Base-by-base conservation (phyloP, 2,797 vertebrate genomes). In the Scyliorhinus canicula region DNA sequence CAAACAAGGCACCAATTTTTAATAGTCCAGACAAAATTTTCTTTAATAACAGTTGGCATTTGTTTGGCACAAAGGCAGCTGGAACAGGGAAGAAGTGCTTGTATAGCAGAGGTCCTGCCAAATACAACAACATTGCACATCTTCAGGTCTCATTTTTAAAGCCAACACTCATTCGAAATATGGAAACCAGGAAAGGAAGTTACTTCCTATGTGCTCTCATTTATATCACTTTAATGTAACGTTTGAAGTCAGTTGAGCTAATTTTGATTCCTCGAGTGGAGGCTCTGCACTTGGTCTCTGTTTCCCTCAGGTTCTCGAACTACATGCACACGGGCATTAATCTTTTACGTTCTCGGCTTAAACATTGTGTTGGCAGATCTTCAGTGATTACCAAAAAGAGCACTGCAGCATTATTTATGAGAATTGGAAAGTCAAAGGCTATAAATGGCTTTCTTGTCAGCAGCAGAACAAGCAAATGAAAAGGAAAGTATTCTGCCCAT, bases 301-400 rank as follows among this genome's bases (percentile, higher is more conserved):
- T 50, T 50, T 65, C 40, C 65, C 91, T 47, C 65, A 69, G 91
- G 11, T 69, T 69, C 12, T 47, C 65, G 31, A 9, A 67, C 60
- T 14, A 52, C 67, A 93, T 31, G n/a, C 21, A 47, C 26, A 71
- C 28, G 35, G 12, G 1, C 93, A 71, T 69, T 93, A 47, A 71
- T 71, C 71, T 71, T 93, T 71, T 67, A 50, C 69, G 2, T 52
- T 35, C 65, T 31, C 93, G 50, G 65, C 47, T 93, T 93, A 31
- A 71, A 93, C 71, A 93, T 52, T 67, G 93, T 44, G 60, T 65
- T 91, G n/a, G 35, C 60, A 63, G 52, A 44, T 71, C 44, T n/a
- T 93, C 24, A 52, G 93, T 52, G 65, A 71, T 91, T 93, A 93
- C 71, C 44, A 93, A 93, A 74, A 77, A 93, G 63, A 93, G 91